Evolutionary conservation across 2,113 vertebrate genomes (phyloP).

Genomic region (Equus quagga): DNA sequence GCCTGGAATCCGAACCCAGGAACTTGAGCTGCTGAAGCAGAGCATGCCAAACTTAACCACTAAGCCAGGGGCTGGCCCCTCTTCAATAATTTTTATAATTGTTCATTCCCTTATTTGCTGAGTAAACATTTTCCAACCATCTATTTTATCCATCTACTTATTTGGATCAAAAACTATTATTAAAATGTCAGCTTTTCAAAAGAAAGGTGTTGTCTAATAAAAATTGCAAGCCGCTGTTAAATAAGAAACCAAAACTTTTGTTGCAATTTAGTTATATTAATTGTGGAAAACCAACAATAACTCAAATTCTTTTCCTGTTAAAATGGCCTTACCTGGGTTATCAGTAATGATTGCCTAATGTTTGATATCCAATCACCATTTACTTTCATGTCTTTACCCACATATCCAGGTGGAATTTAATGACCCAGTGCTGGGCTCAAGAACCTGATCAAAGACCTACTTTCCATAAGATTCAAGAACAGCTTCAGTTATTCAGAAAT

Average conservation of each 20-base stretch:
- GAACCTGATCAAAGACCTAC: conserved; percentile 83
- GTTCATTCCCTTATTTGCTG: not conserved
- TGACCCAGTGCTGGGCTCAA: conserved; percentile 87
- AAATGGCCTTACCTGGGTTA: not conserved
- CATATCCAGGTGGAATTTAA: conserved; percentile 82
- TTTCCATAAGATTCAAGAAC: conserved; percentile 82
- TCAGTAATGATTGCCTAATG: not conserved
- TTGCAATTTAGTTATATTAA: not conserved
- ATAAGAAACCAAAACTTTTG: not conserved
- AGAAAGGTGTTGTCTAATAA: not conserved
- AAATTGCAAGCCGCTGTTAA: not conserved
- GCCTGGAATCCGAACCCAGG: too few relatives aligned
- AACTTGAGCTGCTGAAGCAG: too few relatives aligned
- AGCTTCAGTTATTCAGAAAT: conserved; percentile 83
- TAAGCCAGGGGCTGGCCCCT: not conserved
- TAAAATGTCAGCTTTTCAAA: conserved; percentile 7
- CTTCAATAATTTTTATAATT: conserved; percentile 45
- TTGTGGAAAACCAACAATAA: not conserved
- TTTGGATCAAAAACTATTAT: not conserved
- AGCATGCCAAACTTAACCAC: too few relatives aligned
- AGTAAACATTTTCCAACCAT: not conserved
- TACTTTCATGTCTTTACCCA: not conserved
- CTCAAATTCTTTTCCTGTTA: not conserved
- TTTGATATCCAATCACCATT: not conserved
- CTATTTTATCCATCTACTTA: not conserved